A percentile compares a stretch with the other conserved stretches of the same genome.
These are phyloP conservation scores for Bombyx mori DNA, from an alignment of 1,140 invertebrate species.

Conservation along the genomic window DNA sequence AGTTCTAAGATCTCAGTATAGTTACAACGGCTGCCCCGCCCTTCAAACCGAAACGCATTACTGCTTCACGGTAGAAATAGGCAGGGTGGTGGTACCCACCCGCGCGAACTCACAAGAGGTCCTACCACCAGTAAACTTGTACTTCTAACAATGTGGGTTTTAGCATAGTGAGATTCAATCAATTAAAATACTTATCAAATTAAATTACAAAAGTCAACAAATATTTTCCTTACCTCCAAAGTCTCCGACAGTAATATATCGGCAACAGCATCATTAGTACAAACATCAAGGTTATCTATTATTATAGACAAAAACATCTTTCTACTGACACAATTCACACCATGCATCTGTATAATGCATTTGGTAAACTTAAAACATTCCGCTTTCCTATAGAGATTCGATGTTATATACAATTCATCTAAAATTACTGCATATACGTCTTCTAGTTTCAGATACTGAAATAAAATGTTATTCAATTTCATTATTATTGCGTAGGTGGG, in stretches of 20 bases:
- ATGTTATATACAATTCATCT: conserved; percentile 35
- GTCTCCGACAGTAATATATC: conserved; percentile 29
- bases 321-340: conserved; percentile 37
- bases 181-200: too few relatives aligned
- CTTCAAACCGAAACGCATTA: too few relatives aligned
- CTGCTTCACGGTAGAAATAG: too few relatives aligned
- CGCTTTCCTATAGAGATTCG: conserved; percentile 45
- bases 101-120: too few relatives aligned
- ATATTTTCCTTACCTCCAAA: background rate
- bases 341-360: conserved; percentile 36
- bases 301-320: conserved; percentile 33
- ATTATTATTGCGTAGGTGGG: background rate
- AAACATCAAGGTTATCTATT: conserved; percentile 41
- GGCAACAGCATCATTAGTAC: conserved; percentile 33
- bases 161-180: too few relatives aligned
- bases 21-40: too few relatives aligned
- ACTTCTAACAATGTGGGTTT: too few relatives aligned
- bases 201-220: too few relatives aligned
- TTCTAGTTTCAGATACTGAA: conserved; percentile 36
- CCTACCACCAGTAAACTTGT: too few relatives aligned
- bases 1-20: too few relatives aligned
- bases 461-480: conserved; percentile 9
- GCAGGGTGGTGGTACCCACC: too few relatives aligned
- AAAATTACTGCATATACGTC: conserved; percentile 30
- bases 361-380: conserved; percentile 33